A percentile compares a stretch with the other conserved stretches of the same genome.
phyloP scores from a whole-genome alignment of 1,140 invertebrate species.

The Rhopalosiphum maidis region DNA sequence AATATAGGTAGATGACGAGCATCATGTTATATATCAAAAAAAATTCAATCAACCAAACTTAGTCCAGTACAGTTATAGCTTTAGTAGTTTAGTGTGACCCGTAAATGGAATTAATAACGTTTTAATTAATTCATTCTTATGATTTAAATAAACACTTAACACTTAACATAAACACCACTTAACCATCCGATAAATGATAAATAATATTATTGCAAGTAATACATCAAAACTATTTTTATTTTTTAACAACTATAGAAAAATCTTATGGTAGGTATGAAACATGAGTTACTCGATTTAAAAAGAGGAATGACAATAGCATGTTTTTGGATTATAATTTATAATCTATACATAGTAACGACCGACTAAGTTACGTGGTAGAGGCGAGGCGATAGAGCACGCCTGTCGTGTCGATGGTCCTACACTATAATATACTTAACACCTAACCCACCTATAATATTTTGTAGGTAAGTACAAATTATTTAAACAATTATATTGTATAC shows the following conservation, averaged over 20 bases:
- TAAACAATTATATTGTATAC: background rate
- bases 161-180: background rate
- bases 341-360: background rate
- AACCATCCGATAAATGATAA: background rate
- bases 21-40: background rate
- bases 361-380: background rate
- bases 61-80: background rate
- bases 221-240: background rate
- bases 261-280: background rate
- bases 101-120: background rate
- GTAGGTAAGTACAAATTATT: background rate
- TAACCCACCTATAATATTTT: background rate
- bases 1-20: background rate
- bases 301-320: background rate
- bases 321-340: background rate
- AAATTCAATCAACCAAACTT: background rate
- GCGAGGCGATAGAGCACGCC: background rate
- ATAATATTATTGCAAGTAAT: background rate
- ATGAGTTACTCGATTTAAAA: background rate
- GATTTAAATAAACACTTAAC: background rate
- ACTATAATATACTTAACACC: background rate
- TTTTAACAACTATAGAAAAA: too few relatives aligned
- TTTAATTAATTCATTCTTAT: background rate
- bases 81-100: background rate
- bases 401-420: background rate